Base-by-base conservation (phyloP, 2,797 vertebrate species). In the Tokudaia muenninki region DNA sequence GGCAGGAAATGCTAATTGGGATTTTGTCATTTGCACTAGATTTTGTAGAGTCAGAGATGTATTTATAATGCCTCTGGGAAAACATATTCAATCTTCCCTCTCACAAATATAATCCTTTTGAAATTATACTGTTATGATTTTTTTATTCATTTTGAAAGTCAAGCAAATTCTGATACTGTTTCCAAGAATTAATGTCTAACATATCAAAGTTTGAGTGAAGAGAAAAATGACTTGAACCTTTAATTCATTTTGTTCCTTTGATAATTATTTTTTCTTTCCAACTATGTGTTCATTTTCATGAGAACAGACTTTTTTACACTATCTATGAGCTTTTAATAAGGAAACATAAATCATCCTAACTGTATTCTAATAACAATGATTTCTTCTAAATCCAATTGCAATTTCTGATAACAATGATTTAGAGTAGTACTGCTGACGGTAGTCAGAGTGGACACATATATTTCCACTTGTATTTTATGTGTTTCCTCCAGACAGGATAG, bases 81-180 rank as follows among this genome's bases (percentile, higher is more conserved):
- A 86, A 74, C 11, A 82, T 59, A 92, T 61, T 59, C 47, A 83
- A 26, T 47, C 11, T 52, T 84, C 65, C 83, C 34, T 34, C 21
- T 6, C 2, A 22, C 8, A 87, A 61, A 94, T n/a, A 83, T n/a
- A 90, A 26, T 94, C 29, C 0, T 29, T 81, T 90, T 86, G 17
- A 80, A 89, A 94, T 90, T 81, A 79, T 13, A 81, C 31, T 50
- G 31, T 70, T 24, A 61, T 75, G 2, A 92, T 63, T 8, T 72
- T 61, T 94, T 91, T 63, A 81, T 86, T 93, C 2, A 88, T 72
- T 77, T 74, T 50, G 21, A 91, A 70, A 81, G 26, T 84, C 29
- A 81, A 81, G 12, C 0, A 44, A 63, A 57, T 77, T 80, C 50
- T 88, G 7, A 57, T 87, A 59, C 16, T 92, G 31, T 50, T 59